Base-by-base conservation (phyloP, 2,888 invertebrate species). In the Caenorhabditis afra region DNA sequence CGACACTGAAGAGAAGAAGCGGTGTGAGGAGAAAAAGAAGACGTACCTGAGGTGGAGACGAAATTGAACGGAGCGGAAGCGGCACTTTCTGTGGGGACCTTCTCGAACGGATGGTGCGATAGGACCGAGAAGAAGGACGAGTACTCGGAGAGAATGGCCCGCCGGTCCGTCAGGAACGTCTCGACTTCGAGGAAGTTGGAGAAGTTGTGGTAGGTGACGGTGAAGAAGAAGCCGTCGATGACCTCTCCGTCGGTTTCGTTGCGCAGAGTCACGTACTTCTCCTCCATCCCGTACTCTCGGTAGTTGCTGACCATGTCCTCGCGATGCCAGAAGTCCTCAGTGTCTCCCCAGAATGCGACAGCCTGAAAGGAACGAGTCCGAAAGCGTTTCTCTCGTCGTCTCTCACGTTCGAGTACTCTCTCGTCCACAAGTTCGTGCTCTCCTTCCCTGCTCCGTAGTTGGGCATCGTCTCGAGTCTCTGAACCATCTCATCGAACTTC, bases 101-200 rank as follows among this genome's bases (percentile, higher is more conserved):
- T 89, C 57, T 89, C 89, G 47, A 89, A 81, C 11, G 88, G 87
- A 81, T 89, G 89, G 80, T 89, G 88, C 10, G 87, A 87, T n/a
- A 52, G 53, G 11, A 89, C 81, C n/a, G 73, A 79, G 82, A 89
- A 89, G 53, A 59, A 73, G 8, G 77, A 49, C 4, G 83, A 55
- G 74, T 88, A 88, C 35, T 75, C 58, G 10, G 68, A 49, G 18
- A 89, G 61, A 59, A 89, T 87, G 0, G 39, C 59, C 11, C 89
- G 68, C 22, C 87, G 81, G 39, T 76, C 73, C 1, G 71, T 64
- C 66, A 89, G 71, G 70, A 89, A 65, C 14, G 82, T 74, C 55
- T 89, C 86, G 7, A 89, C 89, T 53, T 89, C 84, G 1, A 88
- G 71, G 79, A 87, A 89, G 53, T 84, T 84, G 5, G 81, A 79